These are phyloP conservation scores for Sakesphorus luctuosus DNA, from an alignment of 2,113 vertebrate species.

Conservation along the genomic window DNA sequence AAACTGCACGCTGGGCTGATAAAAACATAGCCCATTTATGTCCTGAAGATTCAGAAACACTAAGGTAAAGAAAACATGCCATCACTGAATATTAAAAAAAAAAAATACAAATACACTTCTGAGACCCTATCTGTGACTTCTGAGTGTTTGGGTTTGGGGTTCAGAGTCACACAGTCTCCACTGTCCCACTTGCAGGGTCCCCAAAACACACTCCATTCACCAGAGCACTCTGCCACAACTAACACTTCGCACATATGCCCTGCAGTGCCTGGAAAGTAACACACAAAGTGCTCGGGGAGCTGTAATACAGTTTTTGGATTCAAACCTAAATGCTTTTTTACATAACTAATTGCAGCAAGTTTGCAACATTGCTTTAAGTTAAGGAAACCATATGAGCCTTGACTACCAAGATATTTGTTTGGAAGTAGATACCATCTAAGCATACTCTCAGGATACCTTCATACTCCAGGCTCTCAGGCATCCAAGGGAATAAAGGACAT, in stretches of 20 bases:
- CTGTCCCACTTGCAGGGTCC: fast-evolving
- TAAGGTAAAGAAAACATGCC: neutral
- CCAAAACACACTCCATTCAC: neutral
- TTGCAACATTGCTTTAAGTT: neutral
- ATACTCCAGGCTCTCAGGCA: neutral
- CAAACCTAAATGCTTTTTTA: neutral
- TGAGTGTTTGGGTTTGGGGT: neutral
- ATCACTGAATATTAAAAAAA: neutral
- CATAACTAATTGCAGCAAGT: neutral
- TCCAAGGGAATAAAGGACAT: neutral
- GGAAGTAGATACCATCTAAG: neutral
- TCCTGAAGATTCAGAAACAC: neutral
- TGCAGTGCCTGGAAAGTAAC: neutral
- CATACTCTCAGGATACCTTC: neutral
- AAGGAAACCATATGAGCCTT: neutral
- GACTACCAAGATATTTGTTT: neutral
- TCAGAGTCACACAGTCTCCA: neutral
- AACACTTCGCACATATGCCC: fast-evolving
- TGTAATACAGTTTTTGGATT: neutral
- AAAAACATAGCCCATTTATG: neutral
- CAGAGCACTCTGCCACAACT: neutral
- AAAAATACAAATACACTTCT: neutral
- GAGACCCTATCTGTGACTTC: neutral
- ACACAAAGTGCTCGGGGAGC: neutral
- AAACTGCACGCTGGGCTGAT: neutral